Evolutionary conservation across 1,140 invertebrate genomes (phyloP), one percentile per base, ranked within the genome.

Genomic region (Zeugodacus cucurbitae): DNA sequence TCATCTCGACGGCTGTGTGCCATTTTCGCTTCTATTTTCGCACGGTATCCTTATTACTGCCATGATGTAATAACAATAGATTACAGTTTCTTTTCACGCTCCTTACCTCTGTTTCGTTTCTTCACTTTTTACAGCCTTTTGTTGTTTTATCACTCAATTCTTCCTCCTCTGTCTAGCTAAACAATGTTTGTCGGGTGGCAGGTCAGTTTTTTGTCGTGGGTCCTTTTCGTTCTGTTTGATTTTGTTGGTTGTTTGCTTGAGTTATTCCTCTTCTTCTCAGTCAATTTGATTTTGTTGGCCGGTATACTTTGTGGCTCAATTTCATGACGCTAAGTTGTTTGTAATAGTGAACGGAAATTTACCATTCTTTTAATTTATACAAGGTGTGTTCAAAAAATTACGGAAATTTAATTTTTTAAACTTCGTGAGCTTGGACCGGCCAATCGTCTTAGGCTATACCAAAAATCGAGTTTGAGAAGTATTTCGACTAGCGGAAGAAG

Each of bases 121-220:
- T 8, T 26, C n/a, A 3, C 74, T 11, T 54, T 82, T 37, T 29
- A 17, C 22, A 26, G 17, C 48, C 34, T 67, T 29, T 67, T 26
- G n/a, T 67, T 67, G 64, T 67, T 67, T 29, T 32, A 20, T 32
- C 29, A 32, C 29, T 17, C 64, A 67, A 67, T 29, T 74, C 22
- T 74, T 44, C 37, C 29, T 67, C 29, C 37, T 5, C 8, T 29
- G 8, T n/a, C n/a, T 8, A 14, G 74, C 74, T 48, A 29, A 82
- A 82, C 74, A 82, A 82, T 82, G 41, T 82, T 82, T 54, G 74
- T 41, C 17, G n/a, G n/a, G 41, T 41, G 70, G 70, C 32, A 44
- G 74, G 74, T 48, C 74, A 54, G 74, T 82, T 82, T 82, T 48
- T 44, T 26, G 41, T n/a, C 44, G 4, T 0, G n/a, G n/a, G 14